phyloP scores from a whole-genome alignment of 2,888 invertebrate species.

The Drosophila tripunctata region DNA sequence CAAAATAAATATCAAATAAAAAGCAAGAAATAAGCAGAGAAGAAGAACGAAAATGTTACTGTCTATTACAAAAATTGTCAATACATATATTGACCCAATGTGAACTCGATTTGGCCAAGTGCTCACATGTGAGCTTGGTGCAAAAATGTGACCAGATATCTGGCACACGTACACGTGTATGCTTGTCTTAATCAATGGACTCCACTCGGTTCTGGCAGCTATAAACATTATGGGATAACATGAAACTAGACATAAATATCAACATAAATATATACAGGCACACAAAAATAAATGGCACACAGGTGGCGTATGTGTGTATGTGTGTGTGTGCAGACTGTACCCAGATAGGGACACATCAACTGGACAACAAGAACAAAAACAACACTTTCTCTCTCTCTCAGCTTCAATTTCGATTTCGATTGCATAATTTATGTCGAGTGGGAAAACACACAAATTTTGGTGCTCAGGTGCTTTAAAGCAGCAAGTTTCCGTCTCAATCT shows the following conservation, averaged over 20 bases:
- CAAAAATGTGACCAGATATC: neutral
- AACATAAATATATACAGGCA: neutral
- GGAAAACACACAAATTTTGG: conserved; percentile 24
- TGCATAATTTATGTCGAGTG: conserved; percentile 63
- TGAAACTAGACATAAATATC: neutral
- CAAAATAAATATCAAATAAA: no score
- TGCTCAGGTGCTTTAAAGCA: no score
- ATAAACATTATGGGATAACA: conserved; percentile 24
- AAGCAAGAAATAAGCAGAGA: no score
- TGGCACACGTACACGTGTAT: neutral
- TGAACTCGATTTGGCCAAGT: neutral
- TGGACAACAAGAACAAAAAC: conserved; percentile 37
- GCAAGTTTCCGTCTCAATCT: no score
- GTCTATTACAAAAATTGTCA: neutral
- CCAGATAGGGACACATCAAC: neutral
- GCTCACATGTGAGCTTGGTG: no score
- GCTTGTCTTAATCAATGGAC: neutral
- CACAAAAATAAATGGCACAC: conserved; percentile 28
- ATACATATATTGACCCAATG: neutral
- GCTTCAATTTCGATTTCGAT: conserved; percentile 73
- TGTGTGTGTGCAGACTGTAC: neutral
- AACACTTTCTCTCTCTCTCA: conserved; percentile 40
- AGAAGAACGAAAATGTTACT: no score
- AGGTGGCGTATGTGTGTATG: conserved; percentile 30
- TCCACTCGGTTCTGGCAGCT: conserved; percentile 3